phyloP scores from a whole-genome alignment of 2,797 vertebrate species.

The Pteronotus mesoamericanus region DNA sequence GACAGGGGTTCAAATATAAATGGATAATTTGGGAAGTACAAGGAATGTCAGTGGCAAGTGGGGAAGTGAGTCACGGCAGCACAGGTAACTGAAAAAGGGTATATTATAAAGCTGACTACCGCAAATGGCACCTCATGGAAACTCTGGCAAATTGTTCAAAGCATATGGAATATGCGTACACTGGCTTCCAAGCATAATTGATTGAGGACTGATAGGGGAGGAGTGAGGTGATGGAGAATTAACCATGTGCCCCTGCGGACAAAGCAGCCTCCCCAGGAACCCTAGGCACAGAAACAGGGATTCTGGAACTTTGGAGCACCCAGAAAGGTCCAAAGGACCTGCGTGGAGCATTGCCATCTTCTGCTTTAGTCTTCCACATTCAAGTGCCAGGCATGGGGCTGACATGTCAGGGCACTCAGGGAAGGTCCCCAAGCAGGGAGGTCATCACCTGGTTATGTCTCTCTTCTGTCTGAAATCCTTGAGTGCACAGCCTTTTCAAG shows the following conservation, averaged over 20 bases:
- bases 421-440: not conserved
- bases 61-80: not conserved
- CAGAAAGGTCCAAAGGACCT: not conserved
- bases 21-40: not conserved
- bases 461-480: not conserved
- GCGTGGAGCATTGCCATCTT: not conserved
- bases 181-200: not conserved
- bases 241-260: not conserved
- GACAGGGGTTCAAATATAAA: not conserved
- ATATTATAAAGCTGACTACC: not conserved
- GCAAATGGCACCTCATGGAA: not conserved
- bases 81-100: not conserved
- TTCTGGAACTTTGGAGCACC: not conserved
- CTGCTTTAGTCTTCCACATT: not conserved
- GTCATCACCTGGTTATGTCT: not conserved
- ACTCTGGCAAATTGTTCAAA: not conserved
- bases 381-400: not conserved
- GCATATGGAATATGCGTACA: not conserved
- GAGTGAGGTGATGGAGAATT: not conserved
- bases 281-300: not conserved
- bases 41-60: not conserved
- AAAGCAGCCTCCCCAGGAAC: not conserved
- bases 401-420: not conserved
- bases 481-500: not conserved
- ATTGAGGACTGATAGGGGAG: not conserved